These are phyloP conservation scores for Myotis davidii DNA, from an alignment of 2,113 vertebrate genomes.

Conservation along the genomic window DNA sequence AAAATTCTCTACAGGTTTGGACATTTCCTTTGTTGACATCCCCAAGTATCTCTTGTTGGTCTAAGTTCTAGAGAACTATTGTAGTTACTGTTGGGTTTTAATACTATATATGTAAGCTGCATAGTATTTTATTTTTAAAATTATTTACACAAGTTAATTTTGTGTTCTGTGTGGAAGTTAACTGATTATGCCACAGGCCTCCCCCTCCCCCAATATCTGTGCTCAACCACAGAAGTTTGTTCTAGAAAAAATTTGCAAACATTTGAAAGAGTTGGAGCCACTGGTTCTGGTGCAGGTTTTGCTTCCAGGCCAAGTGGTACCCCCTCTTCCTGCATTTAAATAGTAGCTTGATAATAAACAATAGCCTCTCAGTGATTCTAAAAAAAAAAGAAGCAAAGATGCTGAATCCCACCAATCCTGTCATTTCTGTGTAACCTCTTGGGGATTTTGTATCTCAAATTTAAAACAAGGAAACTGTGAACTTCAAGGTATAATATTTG, in stretches of 20 bases:
- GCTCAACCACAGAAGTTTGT: neutral
- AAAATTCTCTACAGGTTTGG: neutral
- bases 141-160: neutral
- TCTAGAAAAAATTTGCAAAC: neutral
- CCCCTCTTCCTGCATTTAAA: neutral
- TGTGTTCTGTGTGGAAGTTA: neutral
- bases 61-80: neutral
- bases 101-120: neutral
- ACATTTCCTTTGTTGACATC: neutral
- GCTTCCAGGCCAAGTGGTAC: neutral
- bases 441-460: constrained; percentile 10
- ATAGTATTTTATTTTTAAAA: neutral
- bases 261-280: neutral
- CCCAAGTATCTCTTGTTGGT: neutral
- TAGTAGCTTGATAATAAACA: neutral
- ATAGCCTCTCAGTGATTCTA: neutral
- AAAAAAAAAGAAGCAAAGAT: neutral
- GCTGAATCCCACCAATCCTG: neutral
- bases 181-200: neutral
- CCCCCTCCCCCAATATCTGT: rapidly evolving
- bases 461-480: neutral
- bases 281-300: neutral
- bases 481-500: neutral
- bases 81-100: neutral
- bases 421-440: neutral